phyloP scores from a whole-genome alignment of 35 echinoderm and acorn worm genomes.

The Apostichopus californicus region DNA sequence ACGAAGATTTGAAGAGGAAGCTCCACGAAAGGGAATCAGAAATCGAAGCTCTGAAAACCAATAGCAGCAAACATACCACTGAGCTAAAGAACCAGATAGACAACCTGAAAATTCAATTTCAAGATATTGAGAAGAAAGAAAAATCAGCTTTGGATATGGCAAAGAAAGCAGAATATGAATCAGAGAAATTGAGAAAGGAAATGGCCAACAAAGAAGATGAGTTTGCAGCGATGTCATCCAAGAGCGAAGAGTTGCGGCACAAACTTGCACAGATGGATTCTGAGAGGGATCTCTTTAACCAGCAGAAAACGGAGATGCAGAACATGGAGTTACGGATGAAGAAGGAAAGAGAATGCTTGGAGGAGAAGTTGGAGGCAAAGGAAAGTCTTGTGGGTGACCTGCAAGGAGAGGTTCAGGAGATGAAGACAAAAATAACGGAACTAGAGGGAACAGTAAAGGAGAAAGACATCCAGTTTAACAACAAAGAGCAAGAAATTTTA shows the following conservation, averaged over 20 bases:
- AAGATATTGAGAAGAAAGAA: constrained; percentile 68
- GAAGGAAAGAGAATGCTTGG: constrained; percentile 13
- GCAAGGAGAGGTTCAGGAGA: constrained; percentile 39
- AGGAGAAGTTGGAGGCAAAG: constrained; percentile 50
- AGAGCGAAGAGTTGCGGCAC: constrained; percentile 34
- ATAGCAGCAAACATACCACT: constrained; percentile 58
- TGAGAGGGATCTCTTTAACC: constrained; percentile 16
- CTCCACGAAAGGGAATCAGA: constrained; percentile 72
- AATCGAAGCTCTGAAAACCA: constrained; percentile 55
- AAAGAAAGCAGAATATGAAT: constrained; percentile 70
- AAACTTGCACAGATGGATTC: constrained; percentile 21
- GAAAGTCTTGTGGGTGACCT: background rate
- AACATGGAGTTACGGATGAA: constrained; percentile 7
- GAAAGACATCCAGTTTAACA: constrained; percentile 25
- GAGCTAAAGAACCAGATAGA: constrained; percentile 76
- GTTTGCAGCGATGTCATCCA: background rate
- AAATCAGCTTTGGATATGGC: constrained; percentile 56
- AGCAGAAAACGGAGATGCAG: constrained; percentile 27
- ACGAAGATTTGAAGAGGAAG: constrained; percentile 72
- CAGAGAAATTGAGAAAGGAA: constrained; percentile 57
- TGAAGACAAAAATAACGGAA: constrained; percentile 21
- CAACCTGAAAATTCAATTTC: constrained; percentile 77
- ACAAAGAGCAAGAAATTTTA: constrained; percentile 49
- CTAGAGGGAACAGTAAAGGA: constrained; percentile 44
- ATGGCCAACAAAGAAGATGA: constrained; percentile 34